Evolutionary conservation across 1,140 invertebrate species (phyloP).

Genomic region (Drosophila lowei): DNA sequence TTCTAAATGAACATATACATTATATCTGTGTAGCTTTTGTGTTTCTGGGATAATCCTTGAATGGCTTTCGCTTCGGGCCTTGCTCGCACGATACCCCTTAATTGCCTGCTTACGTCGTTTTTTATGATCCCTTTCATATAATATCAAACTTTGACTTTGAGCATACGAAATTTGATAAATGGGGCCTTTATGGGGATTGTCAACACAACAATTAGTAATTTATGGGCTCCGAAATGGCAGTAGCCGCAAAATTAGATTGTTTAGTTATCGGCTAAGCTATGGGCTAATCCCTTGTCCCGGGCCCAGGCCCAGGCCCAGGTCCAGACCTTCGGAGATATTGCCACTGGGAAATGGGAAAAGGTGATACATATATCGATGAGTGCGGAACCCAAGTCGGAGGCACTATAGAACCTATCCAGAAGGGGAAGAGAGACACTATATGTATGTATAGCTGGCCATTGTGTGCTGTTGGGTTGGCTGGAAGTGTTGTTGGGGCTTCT

Average conservation of each 20-base stretch:
- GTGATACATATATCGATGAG: neutral
- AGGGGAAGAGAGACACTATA: no score
- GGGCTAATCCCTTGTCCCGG: slow-evolving; percentile 46
- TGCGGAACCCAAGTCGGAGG: no score
- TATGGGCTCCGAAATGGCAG: slow-evolving; percentile 51
- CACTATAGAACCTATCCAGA: no score
- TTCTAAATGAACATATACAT: no score
- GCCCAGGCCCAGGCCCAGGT: slow-evolving; percentile 19
- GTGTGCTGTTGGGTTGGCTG: slow-evolving; percentile 10
- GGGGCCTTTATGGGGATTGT: slow-evolving; percentile 54
- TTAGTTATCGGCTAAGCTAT: slow-evolving; percentile 49
- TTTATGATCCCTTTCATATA: slow-evolving; percentile 74
- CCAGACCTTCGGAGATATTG: slow-evolving; percentile 27
- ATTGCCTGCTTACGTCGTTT: slow-evolving; percentile 52
- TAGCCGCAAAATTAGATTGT: slow-evolving; percentile 65
- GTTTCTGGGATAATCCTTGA: slow-evolving; percentile 17
- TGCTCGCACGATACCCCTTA: slow-evolving; percentile 23
- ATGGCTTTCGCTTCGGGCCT: slow-evolving; percentile 34
- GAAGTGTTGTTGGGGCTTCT: slow-evolving; percentile 27
- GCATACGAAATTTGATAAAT: slow-evolving; percentile 62
- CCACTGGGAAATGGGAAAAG: neutral
- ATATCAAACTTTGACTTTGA: slow-evolving; percentile 77
- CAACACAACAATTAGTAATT: slow-evolving; percentile 58
- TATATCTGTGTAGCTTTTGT: neutral
- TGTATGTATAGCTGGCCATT: neutral